Evolutionary conservation across 1,140 invertebrate genomes (phyloP), one percentile per base, ranked within the genome.

Genomic region (Oryctes rhinoceros): DNA sequence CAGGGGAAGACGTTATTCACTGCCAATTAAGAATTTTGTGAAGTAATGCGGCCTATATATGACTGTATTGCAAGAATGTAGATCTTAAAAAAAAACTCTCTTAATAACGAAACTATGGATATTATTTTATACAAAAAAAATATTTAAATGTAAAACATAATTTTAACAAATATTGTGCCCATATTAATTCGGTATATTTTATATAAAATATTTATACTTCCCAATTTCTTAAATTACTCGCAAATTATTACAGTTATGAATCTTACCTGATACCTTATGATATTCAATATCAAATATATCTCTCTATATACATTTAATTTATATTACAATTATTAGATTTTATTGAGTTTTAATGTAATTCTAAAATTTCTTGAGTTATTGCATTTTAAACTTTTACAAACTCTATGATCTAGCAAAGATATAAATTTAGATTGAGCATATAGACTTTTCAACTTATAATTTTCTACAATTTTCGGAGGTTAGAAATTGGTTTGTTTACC

Each of bases 1-100:
- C 65, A 71, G 65, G 65, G 65, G 65, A 71, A 59, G 53, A 71
- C 24, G 65, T 71, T 71, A 71, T 24, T 71, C 65, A 71, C 65
- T 71, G 65, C 65, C 65, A 71, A 24, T 71, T 24, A 71, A 71
- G 65, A 71, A 59, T 71, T 71, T 71, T 35, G 65, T 71, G 20
- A 35, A 24, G 24, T 71, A 71, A 0, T 71, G 65, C 65, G 65
- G 65, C 65, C 65, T 71, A 71, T 37, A 71, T 5, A 71, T 35
- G 65, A 71, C 35, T 37, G 62, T 67, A 20, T 24, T 18, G 65
- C 18, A 15, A 71, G 15, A 18, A 62, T 7, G 15, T 62, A 62
- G 53, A 71, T 35, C 35, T 9, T 67, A 67, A 35, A 67, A 5
- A 67, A 24, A 24, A 24, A 35, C 24, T 71, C 24, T 71, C 65